Evolutionary conservation across 2,797 vertebrate genomes (phyloP).

Genomic region (Oophaga sylvatica): DNA sequence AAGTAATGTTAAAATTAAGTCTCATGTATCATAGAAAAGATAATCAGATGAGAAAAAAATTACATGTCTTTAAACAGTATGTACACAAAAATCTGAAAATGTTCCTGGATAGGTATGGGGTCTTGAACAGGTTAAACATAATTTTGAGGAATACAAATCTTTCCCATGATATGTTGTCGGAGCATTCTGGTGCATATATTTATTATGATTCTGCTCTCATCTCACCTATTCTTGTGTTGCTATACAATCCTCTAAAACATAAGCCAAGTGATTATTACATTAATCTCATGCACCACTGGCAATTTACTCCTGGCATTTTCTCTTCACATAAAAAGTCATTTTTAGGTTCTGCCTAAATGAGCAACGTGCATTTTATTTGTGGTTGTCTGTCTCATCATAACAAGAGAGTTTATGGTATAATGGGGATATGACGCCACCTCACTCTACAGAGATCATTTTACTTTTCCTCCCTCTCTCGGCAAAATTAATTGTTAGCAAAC

Average conservation of each 20-base stretch:
- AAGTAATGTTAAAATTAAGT: no score
- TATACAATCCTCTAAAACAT: conserved; percentile 19
- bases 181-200: background rate
- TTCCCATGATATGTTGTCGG: background rate
- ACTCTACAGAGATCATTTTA: conserved; percentile 52
- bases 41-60: no score
- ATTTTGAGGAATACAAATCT: background rate
- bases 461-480: conserved; percentile 32
- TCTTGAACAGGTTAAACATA: no score
- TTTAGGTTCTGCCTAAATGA: conserved; percentile 31
- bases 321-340: conserved; percentile 6
- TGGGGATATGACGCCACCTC: conserved; percentile 31
- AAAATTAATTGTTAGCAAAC: conserved; percentile 56
- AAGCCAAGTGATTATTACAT: conserved; percentile 21
- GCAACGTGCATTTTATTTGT: conserved; percentile 44
- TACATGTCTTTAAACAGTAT: no score
- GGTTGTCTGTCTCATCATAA: conserved; percentile 37
- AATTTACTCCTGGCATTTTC: conserved; percentile 13
- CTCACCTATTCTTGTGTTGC: conserved; percentile 5
- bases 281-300: conserved; percentile 15
- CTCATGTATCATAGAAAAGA: no score
- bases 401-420: conserved; percentile 37
- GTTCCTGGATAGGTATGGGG: no score
- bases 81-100: no score
- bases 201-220: conserved; percentile 4